Evolutionary conservation across 1,140 invertebrate species (phyloP), one percentile per base, ranked within the genome.

Genomic region (Calephelis virginiensis): DNA sequence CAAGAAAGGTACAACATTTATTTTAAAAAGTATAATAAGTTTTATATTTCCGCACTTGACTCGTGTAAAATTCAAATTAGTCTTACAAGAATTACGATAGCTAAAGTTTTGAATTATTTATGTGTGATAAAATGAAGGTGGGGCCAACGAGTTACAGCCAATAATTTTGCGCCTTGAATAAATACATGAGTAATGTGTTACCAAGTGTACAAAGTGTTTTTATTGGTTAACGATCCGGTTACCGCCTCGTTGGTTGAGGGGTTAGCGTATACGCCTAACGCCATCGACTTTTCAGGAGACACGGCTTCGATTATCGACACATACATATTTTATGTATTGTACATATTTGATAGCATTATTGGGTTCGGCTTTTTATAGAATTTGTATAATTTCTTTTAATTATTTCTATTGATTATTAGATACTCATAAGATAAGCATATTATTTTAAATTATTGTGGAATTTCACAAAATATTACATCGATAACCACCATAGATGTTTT

Each of bases 61-160:
- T 84, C 71, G 74, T 81, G 85, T 85, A 85, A 82, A 82, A 84
- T 86, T 81, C 75, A 82, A 88, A 86, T 85, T 79, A 82, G 81
- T 77, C 69, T 67, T 83, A 86, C 80, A 83, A 86, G 79, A 76
- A 73, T 78, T 82, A 78, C 72, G 77, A 76, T 82, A 73, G 78
- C 81, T 83, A 69, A 14, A 60, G 63, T 69, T 69, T 61, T 59
- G 56, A 65, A 71, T 71, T 68, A 68, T 71, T 66, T 71, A 71
- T 71, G 50, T 66, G 63, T 28, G 47, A 43, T 50, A 50, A 63
- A 70, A 67, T 63, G 64, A 71, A 71, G 69, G 69, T 71, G 69
- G 67, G 69, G 69, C 61, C 37, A 50, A 38, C 14, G 49, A 61
- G 48, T 65, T 59, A 47, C 53, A 67, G 62, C 66, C 63, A 64